Evolutionary conservation across 1,140 invertebrate genomes (phyloP).

Genomic region (Saxidomus purpurata): DNA sequence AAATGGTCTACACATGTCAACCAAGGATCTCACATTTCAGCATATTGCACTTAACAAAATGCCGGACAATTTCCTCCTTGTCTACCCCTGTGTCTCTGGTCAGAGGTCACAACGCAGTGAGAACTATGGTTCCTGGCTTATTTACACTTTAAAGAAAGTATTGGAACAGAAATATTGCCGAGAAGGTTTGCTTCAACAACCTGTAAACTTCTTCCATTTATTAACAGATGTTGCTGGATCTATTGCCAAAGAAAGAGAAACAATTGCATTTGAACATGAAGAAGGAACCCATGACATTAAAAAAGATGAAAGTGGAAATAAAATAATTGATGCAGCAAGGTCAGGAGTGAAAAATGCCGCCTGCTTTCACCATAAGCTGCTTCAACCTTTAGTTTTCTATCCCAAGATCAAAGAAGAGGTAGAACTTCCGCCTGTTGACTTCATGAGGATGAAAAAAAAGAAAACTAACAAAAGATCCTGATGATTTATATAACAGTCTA

Average conservation of each 20-base stretch:
- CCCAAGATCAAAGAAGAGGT: not conserved
- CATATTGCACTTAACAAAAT: not conserved
- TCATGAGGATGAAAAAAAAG: no score
- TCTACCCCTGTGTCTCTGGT: not conserved
- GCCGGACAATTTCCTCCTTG: not conserved
- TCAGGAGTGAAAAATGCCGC: not conserved
- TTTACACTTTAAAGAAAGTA: not conserved
- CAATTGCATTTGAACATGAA: not conserved
- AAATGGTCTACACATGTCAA: no score
- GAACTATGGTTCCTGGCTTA: not conserved
- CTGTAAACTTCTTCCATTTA: not conserved
- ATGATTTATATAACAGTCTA: no score
- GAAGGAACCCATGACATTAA: not conserved
- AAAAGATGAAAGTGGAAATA: not conserved
- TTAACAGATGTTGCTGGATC: not conserved
- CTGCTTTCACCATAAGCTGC: not conserved
- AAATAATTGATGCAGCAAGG: not conserved
- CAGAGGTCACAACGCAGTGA: not conserved
- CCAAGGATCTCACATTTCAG: not conserved
- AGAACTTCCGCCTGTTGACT: constrained; percentile 40
- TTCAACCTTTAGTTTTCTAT: not conserved
- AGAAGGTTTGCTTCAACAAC: not conserved
- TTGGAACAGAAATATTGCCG: not conserved
- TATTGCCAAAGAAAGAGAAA: not conserved
- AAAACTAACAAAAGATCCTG: no score